phyloP scores from a whole-genome alignment of 2,888 invertebrate genomes.

The Xylocampa areola region DNA sequence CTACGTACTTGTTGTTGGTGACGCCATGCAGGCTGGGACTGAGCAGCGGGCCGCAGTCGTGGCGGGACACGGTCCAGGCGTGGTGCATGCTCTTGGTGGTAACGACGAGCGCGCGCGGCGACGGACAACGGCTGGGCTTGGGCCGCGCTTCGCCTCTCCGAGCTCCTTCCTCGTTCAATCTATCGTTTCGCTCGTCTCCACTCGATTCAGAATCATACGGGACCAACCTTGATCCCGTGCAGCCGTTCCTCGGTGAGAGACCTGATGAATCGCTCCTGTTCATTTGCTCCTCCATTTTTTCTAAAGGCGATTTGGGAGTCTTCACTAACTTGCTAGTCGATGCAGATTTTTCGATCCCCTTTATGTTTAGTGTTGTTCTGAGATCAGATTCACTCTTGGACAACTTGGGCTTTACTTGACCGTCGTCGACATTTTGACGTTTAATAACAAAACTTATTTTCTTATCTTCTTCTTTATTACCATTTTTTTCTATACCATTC shows the following conservation, averaged over 20 bases:
- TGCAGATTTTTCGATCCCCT: constrained; percentile 70
- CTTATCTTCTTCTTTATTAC: constrained; percentile 74
- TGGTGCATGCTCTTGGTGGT: constrained; percentile 82
- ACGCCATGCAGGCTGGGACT: constrained; percentile 88
- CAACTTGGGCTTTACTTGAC: constrained; percentile 68
- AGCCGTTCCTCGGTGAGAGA: constrained; percentile 71
- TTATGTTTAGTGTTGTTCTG: constrained; percentile 62
- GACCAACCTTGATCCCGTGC: constrained; percentile 82
- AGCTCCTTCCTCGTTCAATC: constrained; percentile 34
- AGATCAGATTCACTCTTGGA: constrained; percentile 78
- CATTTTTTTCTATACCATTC: constrained; percentile 75
- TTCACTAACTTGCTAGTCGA: constrained; percentile 76
- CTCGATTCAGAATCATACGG: constrained; percentile 91
- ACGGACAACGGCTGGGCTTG: constrained; percentile 76
- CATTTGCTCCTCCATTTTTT: constrained; percentile 86
- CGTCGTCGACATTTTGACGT: constrained; percentile 75
- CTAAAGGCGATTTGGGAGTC: constrained; percentile 80
- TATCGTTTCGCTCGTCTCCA: constrained; percentile 76
- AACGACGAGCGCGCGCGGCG: constrained; percentile 71
- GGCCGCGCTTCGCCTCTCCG: constrained; percentile 58
- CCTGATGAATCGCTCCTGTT: constrained; percentile 74
- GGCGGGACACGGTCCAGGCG: constrained; percentile 84
- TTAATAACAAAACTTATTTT: constrained; percentile 79
- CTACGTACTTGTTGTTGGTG: constrained; percentile 80
- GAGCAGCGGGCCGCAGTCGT: constrained; percentile 78